phyloP scores from a whole-genome alignment of 2,797 vertebrate genomes.

The Ctenopoma kingsleyae region DNA sequence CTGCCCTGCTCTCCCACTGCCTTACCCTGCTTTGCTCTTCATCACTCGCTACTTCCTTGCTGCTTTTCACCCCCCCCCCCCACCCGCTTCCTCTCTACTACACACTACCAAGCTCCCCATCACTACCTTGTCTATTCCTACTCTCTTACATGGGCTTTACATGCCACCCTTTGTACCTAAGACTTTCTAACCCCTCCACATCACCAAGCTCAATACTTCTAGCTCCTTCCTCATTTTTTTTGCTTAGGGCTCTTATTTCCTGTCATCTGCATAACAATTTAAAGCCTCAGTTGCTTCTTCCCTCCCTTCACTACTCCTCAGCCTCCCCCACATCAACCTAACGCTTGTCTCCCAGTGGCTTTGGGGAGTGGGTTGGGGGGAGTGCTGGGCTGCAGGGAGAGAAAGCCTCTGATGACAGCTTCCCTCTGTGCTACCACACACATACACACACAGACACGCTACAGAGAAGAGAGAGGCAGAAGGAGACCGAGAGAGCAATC shows the following conservation, averaged over 20 bases:
- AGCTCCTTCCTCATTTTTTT: slow-evolving; percentile 35
- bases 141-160: slow-evolving; percentile 19
- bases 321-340: slow-evolving; percentile 21
- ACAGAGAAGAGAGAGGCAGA: slow-evolving; percentile 20
- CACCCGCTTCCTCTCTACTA: slow-evolving; percentile 22
- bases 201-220: slow-evolving; percentile 32
- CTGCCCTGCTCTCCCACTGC: slow-evolving; percentile 74
- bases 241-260: slow-evolving; percentile 56
- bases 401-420: slow-evolving; percentile 68
- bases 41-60: slow-evolving; percentile 61
- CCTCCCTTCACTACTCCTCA: slow-evolving; percentile 8
- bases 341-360: slow-evolving; percentile 52
- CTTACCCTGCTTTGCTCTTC: slow-evolving; percentile 57
- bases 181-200: slow-evolving; percentile 44
- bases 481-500: slow-evolving; percentile 32
- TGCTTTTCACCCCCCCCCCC: slow-evolving; percentile 29
- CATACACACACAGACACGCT: slow-evolving; percentile 27
- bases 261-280: slow-evolving; percentile 61
- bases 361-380: slow-evolving; percentile 29
- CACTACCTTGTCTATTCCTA: slow-evolving; percentile 34
- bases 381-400: slow-evolving; percentile 55
- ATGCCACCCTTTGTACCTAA: slow-evolving; percentile 24
- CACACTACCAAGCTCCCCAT: slow-evolving; percentile 52
- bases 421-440: slow-evolving; percentile 52
- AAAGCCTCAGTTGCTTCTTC: slow-evolving; percentile 43